Percentiles rank a stretch among this genome's conserved stretches.
phyloP scores from a whole-genome alignment of 2,113 vertebrate genomes.

The Trogon melanurus region DNA sequence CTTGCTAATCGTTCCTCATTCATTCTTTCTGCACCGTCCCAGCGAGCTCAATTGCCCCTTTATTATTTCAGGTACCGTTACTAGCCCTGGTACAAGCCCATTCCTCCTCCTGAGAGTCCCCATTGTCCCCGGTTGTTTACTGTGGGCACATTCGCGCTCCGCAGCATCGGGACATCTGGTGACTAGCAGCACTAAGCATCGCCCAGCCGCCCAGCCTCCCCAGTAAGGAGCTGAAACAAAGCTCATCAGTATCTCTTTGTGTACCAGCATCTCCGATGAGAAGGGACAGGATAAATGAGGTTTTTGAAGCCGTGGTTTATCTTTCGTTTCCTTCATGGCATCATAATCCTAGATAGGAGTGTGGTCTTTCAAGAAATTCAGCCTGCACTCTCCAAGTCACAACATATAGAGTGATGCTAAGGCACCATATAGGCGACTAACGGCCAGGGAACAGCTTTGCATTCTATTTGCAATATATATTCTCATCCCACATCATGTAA shows the following conservation, averaged over 20 bases:
- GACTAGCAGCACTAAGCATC: slow-evolving; percentile 51
- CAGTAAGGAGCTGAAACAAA: not conserved
- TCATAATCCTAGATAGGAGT: not conserved
- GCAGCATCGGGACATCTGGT: slow-evolving; percentile 26
- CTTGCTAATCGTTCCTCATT: slow-evolving; percentile 15
- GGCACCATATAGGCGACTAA: not conserved
- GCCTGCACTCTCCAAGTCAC: not conserved
- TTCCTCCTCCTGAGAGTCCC: slow-evolving; percentile 17
- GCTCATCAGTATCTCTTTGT: slow-evolving; percentile 21
- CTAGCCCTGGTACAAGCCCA: slow-evolving; percentile 62
- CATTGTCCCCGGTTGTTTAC: slow-evolving; percentile 67
- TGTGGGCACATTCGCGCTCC: not conserved
- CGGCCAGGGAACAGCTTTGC: not conserved
- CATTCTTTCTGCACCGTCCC: not conserved
- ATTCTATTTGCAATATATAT: not conserved
- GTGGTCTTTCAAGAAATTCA: not conserved
- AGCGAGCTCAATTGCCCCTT: slow-evolving; percentile 38
- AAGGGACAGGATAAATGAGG: not conserved
- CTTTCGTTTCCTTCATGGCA: not conserved
- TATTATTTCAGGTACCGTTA: slow-evolving; percentile 51
- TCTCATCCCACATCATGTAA: not conserved
- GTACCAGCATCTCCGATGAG: not conserved
- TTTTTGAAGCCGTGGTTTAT: not conserved
- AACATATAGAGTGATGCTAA: not conserved
- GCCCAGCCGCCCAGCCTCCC: not conserved